phyloP scores from a whole-genome alignment of 2,888 invertebrate genomes.

The Eumerus sabulonum region DNA sequence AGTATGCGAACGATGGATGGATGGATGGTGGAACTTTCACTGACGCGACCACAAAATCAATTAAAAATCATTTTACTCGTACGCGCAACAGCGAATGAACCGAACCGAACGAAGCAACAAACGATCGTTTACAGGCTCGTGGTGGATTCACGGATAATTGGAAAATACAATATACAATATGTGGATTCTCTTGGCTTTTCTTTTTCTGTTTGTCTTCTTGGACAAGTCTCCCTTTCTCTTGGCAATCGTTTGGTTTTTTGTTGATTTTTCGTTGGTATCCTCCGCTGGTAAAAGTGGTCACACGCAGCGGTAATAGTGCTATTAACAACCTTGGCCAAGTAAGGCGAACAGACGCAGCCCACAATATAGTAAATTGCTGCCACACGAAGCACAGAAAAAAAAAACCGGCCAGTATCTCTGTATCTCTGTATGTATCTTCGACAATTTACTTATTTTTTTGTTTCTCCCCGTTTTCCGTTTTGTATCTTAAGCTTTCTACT shows the following conservation, averaged over 20 bases:
- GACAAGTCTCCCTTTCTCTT: conserved; percentile 44
- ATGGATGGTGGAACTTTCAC: conserved; percentile 64
- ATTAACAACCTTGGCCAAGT: conserved; percentile 60
- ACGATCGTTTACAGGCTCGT: too few species aligned
- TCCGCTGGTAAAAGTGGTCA: conserved; percentile 48
- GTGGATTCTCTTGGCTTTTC: neutral
- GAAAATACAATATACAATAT: conserved; percentile 10
- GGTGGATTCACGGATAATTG: conserved; percentile 7
- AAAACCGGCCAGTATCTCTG: neutral
- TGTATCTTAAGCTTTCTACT: conserved; percentile 57
- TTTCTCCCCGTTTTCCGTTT: neutral
- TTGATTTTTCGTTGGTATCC: conserved; percentile 6
- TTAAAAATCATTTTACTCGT: conserved; percentile 63
- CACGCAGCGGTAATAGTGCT: conserved; percentile 6
- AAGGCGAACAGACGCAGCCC: conserved; percentile 29
- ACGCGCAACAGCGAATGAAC: neutral
- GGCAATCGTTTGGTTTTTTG: conserved; percentile 6
- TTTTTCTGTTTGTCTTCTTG: conserved; percentile 32
- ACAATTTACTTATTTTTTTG: conserved; percentile 26
- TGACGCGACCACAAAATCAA: conserved; percentile 68
- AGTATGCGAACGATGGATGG: conserved; percentile 53
- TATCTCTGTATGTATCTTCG: conserved; percentile 13
- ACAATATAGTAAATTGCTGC: neutral
- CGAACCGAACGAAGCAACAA: neutral
- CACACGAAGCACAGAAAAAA: too few species aligned